A percentile compares a stretch with the other conserved stretches of the same genome.
Conservation (phyloP, 30 jellyfish, hydroid and myxozoan genomes). For the Turritopsis dohrnii region DNA sequence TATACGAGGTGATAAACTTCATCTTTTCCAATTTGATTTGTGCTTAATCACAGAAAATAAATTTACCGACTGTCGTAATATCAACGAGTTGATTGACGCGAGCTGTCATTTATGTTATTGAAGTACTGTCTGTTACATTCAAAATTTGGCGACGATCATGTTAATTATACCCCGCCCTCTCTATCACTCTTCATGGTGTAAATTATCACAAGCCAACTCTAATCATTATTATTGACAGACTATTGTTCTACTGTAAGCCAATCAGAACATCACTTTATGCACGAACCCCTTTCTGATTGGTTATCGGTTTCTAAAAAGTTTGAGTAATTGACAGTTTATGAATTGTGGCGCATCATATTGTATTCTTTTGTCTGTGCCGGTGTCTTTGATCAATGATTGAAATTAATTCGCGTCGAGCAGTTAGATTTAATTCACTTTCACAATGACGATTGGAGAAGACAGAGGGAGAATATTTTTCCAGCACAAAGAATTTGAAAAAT, state of each 20-base stretch:
- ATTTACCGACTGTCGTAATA: neutral
- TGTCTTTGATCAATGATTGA: conserved; percentile 14
- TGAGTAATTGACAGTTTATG: conserved; percentile 19
- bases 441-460: conserved; percentile 19
- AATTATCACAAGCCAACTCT: conserved; percentile 20
- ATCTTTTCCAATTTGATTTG: neutral
- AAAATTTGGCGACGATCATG: conserved; percentile 13
- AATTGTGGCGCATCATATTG: conserved; percentile 17
- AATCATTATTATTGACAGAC: conserved; percentile 20
- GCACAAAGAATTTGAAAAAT: neutral
- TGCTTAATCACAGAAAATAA: neutral
- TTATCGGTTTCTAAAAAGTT: conserved; percentile 17
- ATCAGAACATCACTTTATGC: neutral
- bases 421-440: conserved; percentile 6
- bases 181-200: conserved; percentile 21
- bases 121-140: conserved; percentile 12
- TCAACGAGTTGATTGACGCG: neutral
- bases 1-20: neutral
- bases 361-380: conserved; percentile 18
- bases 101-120: conserved; percentile 7
- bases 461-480: neutral
- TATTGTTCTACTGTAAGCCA: neutral
- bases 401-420: conserved; percentile 19
- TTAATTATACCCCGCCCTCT: conserved; percentile 20
- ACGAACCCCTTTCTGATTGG: conserved; percentile 1